Evolutionary conservation across 1,140 invertebrate genomes (phyloP), one percentile per base, ranked within the genome.

Genomic region (Augochlora pura): DNA sequence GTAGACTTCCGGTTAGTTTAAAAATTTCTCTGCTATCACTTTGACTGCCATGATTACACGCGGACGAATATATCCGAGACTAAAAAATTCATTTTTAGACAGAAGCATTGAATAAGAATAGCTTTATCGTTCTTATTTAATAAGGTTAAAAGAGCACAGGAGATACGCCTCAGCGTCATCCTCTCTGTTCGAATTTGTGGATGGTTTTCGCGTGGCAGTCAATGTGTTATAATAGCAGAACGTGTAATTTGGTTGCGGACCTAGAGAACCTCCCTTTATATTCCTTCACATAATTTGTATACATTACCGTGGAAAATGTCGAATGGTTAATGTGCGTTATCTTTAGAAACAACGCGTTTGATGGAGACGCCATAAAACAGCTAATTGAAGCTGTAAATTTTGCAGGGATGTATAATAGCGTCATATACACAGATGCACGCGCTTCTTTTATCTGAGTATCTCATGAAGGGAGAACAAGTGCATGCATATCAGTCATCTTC

Each of bases 401-500:
- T 62, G 21, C 42, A 52, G 75, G 69, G 54, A 77, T 77, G 23
- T 60, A 62, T n/a, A 77, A 62, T 62, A 77, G 59, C n/a, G 49
- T 62, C 21, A 32, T 64, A 23, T 72, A 72, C 46, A 72, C 21
- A 64, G 57, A 72, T 78, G 59, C 38, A 78, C 68, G 59, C 75
- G 66, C 32, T 25, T 78, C 21, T 10, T 54, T 54, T 52, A 54
- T 78, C 46, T 21, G 49, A 64, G 23, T 18, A 39, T 62, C 75
- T 23, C 23, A 18, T 42, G 63, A 71, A 64, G 63, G n/a, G 42
- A 64, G 25, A 46, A 54, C 32, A 23, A 46, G n/a, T 42, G 39
- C 76, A 78, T 78, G 69, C 76, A 78, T 63, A 78, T 78, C 60
- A 39, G n/a, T 54, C 69, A 72, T 63, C 7, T 38, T 52, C 59